Base-by-base conservation (phyloP, 2,797 vertebrate genomes). In the Bradypus variegatus region DNA sequence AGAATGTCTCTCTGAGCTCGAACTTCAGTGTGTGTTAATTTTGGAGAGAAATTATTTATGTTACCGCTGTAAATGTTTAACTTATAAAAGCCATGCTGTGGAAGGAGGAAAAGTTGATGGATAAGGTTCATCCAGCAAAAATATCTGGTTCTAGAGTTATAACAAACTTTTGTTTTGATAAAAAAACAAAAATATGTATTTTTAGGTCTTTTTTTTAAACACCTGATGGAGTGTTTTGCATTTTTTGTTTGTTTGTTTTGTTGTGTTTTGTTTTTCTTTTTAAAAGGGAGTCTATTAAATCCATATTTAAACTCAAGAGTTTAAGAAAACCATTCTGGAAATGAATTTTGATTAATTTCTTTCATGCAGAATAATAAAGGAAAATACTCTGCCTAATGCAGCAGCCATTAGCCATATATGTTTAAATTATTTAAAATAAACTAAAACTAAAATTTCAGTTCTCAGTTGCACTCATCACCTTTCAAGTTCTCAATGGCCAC, bases 1-100 rank as follows among this genome's bases (percentile, higher is more conserved):
- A 73, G 81, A 93, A 88, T 12, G 77, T 77, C 80, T 78, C n/a
- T 84, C 69, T 65, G 31, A 53, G 6, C 67, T 91, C 36, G 75
- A 55, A 83, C 83, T 84, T 91, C 73, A 6, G 69, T 58, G 45
- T 87, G 84, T 94, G 91, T 96, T 96, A 92, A 91, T 93, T 96
- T 93, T 95, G 91, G 94, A 95, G 33, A 94, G 87, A 93, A 90
- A 90, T 95, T 94, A 95, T 94, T 95, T 95, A 95, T 69, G 83
- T 94, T 96, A 91, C 82, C 91, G 72, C 80, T 86, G 91, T 79
- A 95, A 91, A 95, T 94, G 93, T 94, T 95, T 96, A 93, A 76
- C 82, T 94, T 95, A 88, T 41, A 88, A 96, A 93, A 96, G n/a
- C 21, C 83, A 87, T 50, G 18, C 88, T 94, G 83, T 93, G 75